Evolutionary conservation across 2,888 invertebrate species (phyloP), one percentile per base, ranked within the genome.

Genomic region (Mesopsocus fuscifrons): DNA sequence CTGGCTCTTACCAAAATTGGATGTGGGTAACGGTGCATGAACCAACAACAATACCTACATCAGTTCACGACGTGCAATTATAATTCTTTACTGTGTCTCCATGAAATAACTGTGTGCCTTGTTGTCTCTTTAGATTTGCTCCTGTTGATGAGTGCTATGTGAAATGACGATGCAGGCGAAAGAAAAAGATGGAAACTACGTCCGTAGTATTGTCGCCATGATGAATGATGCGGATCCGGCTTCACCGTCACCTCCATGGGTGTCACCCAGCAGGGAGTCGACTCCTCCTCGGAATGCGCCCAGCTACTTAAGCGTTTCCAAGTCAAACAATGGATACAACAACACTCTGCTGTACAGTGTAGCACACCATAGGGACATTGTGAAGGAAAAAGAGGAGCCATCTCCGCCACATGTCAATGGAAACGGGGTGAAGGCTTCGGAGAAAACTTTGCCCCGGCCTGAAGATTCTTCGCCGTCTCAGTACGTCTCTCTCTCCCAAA

Each of bases 251-350:
- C n/a, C n/a, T n/a, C n/a, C n/a, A n/a, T n/a, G n/a, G n/a, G n/a
- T n/a, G n/a, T n/a, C n/a, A n/a, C n/a, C n/a, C n/a, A n/a, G n/a
- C n/a, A n/a, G n/a, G n/a, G 11, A 26, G 26, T 26, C 26, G 8
- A 6, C 26, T 6, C 26, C 26, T 26, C 26, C 8, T 9, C 6
- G 26, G 11, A 6, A 6, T 9, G 26, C 26, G 6, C 89, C 89
- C 1, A 87, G 87, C 45, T 91, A 91, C 59, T 64, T 91, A 44
- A 84, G 83, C 54, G 64, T 91, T 47, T 87, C 89, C 41, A 85
- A 88, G 58, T 85, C 87, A 16, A 84, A 89, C 42, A 87, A 83
- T 63, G 89, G 89, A 3, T 91, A 91, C 58, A 81, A 83, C 3
- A 82, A 82, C 52, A 68, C 83, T 44, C 85, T 81, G 4, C 81